phyloP scores from a whole-genome alignment of 1,140 invertebrate species.

The Sesamia nonagrioides region DNA sequence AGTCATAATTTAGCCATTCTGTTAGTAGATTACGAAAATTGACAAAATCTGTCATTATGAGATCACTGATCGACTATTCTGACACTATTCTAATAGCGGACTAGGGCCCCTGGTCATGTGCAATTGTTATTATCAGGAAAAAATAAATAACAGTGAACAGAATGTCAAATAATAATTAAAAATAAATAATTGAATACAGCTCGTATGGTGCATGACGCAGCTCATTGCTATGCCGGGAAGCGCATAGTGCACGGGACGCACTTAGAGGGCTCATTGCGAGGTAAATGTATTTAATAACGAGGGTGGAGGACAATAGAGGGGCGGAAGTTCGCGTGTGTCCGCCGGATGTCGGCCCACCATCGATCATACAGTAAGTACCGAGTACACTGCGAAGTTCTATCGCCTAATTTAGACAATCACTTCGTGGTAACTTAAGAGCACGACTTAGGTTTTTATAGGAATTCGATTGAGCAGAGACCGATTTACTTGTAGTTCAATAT shows the following conservation, averaged over 20 bases:
- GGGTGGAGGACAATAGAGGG: conserved; percentile 70
- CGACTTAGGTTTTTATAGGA: no score
- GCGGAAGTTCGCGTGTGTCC: conserved; percentile 72
- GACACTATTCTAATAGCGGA: no score
- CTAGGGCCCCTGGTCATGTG: no score
- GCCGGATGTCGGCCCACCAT: conserved; percentile 70
- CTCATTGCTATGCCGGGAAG: conserved; percentile 50
- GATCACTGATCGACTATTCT: no score
- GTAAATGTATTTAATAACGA: conserved; percentile 63
- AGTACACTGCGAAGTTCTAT: neutral
- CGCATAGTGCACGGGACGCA: conserved; percentile 44
- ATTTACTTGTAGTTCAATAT: no score
- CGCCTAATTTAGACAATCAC: no score
- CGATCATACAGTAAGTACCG: conserved; percentile 47
- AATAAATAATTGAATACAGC: neutral
- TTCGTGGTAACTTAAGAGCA: no score
- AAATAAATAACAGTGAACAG: neutral
- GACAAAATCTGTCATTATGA: no score
- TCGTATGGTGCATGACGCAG: conserved; percentile 18
- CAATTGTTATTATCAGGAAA: no score
- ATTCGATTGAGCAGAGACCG: no score
- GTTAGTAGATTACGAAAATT: no score
- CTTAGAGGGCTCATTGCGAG: conserved; percentile 53
- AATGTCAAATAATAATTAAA: neutral
- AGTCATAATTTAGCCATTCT: no score